A percentile compares a stretch with the other conserved stretches of the same genome.
phyloP scores from a whole-genome alignment of 2,888 invertebrate species.

The Lochmaea crataegi region DNA sequence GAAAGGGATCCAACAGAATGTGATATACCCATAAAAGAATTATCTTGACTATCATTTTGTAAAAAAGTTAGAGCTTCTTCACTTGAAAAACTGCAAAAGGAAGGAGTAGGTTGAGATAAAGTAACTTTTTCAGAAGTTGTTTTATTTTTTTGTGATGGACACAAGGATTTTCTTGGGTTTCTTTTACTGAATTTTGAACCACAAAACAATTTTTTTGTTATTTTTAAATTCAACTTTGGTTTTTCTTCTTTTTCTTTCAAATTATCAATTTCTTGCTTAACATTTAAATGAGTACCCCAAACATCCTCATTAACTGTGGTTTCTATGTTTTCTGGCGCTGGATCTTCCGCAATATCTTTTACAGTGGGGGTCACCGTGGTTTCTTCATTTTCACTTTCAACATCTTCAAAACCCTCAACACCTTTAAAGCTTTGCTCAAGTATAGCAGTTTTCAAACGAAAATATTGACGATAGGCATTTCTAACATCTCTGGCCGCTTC shows the following conservation, averaged over 20 bases:
- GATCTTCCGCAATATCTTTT: background rate
- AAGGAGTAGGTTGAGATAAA: constrained; percentile 46
- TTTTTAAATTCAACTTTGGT: constrained; percentile 54
- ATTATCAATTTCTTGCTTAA: constrained; percentile 44
- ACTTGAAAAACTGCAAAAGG: constrained; percentile 45
- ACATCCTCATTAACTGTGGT: constrained; percentile 56
- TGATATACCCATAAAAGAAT: constrained; percentile 39
- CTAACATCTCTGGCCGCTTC: constrained; percentile 79
- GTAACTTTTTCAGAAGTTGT: constrained; percentile 42
- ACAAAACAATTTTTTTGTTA: constrained; percentile 69
- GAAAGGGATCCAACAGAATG: constrained; percentile 39
- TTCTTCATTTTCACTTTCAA: constrained; percentile 51
- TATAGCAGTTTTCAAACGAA: constrained; percentile 79
- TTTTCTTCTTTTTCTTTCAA: constrained; percentile 36
- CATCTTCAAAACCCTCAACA: constrained; percentile 64
- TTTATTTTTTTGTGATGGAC: constrained; percentile 58
- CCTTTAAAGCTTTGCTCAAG: constrained; percentile 78
- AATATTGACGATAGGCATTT: constrained; percentile 85
- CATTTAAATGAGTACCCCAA: constrained; percentile 68
- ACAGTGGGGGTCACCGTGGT: background rate
- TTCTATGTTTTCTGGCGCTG: constrained; percentile 37
- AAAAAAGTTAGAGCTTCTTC: constrained; percentile 45
- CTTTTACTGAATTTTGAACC: constrained; percentile 76
- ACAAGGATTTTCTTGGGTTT: constrained; percentile 79
- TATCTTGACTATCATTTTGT: constrained; percentile 39